Percentiles rank a stretch among this genome's conserved stretches.
phyloP scores from a whole-genome alignment of 2,797 vertebrate species.

The Pantherophis vulpinus region DNA sequence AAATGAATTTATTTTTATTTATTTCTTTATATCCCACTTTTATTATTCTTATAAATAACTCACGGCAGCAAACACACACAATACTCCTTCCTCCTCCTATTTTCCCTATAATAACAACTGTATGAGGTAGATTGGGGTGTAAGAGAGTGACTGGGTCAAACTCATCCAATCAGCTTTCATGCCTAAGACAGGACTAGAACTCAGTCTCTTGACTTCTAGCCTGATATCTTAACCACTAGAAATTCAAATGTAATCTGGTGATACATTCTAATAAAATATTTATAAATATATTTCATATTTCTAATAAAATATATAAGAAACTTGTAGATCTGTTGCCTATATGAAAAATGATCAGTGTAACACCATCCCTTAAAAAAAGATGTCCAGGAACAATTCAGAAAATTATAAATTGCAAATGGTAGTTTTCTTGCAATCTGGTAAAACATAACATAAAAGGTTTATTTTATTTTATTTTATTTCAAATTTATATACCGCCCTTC shows the following conservation, averaged over 20 bases:
- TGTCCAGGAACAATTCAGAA: neutral
- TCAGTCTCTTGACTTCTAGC: neutral
- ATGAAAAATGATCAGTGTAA: neutral
- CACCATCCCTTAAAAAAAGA: neutral
- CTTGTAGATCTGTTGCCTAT: neutral
- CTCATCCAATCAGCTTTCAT: neutral
- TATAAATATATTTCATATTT: neutral
- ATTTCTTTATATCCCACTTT: neutral
- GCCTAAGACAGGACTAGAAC: neutral
- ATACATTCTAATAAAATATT: neutral
- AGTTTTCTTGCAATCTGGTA: neutral
- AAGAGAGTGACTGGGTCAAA: neutral
- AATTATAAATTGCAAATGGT: neutral
- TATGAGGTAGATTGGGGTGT: neutral
- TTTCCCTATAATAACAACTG: neutral
- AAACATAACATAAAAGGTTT: neutral
- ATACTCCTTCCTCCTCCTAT: neutral
- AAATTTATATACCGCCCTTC: too few species aligned
- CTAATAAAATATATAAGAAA: neutral
- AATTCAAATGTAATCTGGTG: neutral
- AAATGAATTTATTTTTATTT: neutral
- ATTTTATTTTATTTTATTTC: too few species aligned
- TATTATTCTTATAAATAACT: neutral
- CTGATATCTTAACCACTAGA: neutral
- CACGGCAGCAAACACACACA: neutral